Conservation (phyloP, 2,888 invertebrate species). For the Anthophora plumipes region DNA sequence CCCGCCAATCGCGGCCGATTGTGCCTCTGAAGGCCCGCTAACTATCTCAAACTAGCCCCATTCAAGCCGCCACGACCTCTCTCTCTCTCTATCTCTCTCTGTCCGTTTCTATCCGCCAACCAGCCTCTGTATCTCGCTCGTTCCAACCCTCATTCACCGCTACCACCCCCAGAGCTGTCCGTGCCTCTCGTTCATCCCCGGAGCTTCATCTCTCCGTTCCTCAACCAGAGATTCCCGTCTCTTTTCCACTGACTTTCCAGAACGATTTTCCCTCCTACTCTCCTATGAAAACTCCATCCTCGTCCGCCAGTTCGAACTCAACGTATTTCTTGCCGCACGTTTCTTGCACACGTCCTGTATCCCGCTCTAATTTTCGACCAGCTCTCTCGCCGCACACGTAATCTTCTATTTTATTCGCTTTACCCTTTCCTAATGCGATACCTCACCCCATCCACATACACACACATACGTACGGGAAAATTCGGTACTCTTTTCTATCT, state of each 20-base stretch:
- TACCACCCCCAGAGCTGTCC: neutral
- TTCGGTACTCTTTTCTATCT: constrained; percentile 5
- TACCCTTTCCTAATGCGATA: constrained; percentile 38
- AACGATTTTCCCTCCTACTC: constrained; percentile 43
- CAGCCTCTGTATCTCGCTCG: constrained; percentile 66
- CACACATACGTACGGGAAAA: neutral
- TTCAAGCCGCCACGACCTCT: constrained; percentile 81
- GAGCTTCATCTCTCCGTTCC: constrained; percentile 12
- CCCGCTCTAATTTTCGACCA: constrained; percentile 53
- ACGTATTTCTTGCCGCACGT: constrained; percentile 57
- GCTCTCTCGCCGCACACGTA: constrained; percentile 54
- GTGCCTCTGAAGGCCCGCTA: constrained; percentile 84
- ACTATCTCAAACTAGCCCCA: constrained; percentile 84
- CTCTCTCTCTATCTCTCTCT: too few species aligned
- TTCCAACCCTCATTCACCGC: constrained; percentile 64
- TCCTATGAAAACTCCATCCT: constrained; percentile 1
- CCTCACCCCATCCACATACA: neutral
- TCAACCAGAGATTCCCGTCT: constrained; percentile 18
- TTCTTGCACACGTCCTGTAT: constrained; percentile 38
- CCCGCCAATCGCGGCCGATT: constrained; percentile 83
- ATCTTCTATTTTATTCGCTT: constrained; percentile 54
- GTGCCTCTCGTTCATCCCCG: constrained; percentile 30
- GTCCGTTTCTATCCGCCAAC: constrained; percentile 64
- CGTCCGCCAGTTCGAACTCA: constrained; percentile 14
- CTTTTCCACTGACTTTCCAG: constrained; percentile 48